Conservation (phyloP, 2,113 vertebrate genomes). For the Spheniscus mendiculus region DNA sequence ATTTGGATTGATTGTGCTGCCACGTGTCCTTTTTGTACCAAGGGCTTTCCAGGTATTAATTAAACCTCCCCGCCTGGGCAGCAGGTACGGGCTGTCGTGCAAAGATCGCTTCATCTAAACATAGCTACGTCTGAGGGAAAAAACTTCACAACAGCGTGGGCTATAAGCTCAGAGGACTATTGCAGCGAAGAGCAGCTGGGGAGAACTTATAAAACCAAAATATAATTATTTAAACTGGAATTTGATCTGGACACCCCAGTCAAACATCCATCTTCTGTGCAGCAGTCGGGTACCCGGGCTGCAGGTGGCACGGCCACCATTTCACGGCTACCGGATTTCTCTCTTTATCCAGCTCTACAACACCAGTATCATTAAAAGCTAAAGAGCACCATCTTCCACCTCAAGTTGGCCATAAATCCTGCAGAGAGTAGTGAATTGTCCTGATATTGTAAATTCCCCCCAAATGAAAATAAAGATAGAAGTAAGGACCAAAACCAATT, state of each 20-base stretch:
- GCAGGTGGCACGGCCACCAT: background rate
- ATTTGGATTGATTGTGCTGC: background rate
- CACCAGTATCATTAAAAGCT: background rate
- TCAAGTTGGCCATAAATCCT: background rate
- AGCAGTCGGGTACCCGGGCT: background rate
- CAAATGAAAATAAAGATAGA: background rate
- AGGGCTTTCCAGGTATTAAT: background rate
- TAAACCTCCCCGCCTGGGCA: background rate
- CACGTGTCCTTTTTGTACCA: background rate
- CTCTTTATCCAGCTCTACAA: background rate
- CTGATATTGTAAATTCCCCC: background rate
- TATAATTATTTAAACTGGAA: background rate
- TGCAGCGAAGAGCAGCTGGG: background rate
- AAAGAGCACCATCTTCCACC: background rate
- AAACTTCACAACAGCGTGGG: background rate
- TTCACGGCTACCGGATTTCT: background rate
- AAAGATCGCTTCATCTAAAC: background rate
- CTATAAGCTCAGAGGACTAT: background rate
- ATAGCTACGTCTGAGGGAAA: background rate
- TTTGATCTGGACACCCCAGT: background rate
- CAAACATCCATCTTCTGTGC: background rate
- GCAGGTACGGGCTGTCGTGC: background rate
- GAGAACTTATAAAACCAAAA: background rate
- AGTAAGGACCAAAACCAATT: background rate
- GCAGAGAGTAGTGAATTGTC: background rate